phyloP scores from a whole-genome alignment of 2,113 vertebrate genomes.

The Cheirogaleus medius region DNA sequence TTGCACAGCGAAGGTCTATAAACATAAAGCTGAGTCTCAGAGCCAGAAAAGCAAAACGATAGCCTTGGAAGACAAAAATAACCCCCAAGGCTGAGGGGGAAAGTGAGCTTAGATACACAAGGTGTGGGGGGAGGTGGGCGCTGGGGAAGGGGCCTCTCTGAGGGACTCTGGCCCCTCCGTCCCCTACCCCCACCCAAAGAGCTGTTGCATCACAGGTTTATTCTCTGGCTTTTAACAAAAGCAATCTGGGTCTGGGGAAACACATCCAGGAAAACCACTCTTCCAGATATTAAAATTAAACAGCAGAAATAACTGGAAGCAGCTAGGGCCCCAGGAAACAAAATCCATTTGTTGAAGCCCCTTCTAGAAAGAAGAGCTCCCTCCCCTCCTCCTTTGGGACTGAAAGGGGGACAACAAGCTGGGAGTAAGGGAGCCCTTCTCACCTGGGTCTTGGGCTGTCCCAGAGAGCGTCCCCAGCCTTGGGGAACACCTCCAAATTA shows the following conservation, averaged over 20 bases:
- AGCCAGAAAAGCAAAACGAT: not conserved
- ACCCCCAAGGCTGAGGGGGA: not conserved
- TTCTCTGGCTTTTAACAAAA: slow-evolving; percentile 47
- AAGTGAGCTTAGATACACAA: not conserved
- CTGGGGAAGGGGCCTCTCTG: not conserved
- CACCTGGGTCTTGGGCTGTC: not conserved
- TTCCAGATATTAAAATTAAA: slow-evolving; percentile 31
- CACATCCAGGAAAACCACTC: not conserved
- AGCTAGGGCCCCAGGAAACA: not conserved
- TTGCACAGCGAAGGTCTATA: not conserved
- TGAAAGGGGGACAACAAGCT: not conserved
- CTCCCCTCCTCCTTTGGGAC: not conserved
- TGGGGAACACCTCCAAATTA: not conserved
- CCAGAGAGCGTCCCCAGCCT: not conserved
- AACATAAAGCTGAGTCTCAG: not conserved
- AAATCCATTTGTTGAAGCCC: not conserved
- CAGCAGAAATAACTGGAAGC: not conserved
- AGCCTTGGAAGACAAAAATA: not conserved
- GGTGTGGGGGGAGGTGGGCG: accelerated
- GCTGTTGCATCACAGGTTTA: not conserved
- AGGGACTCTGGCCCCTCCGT: not conserved
- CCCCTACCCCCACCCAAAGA: not conserved
- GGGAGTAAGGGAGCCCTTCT: not conserved
- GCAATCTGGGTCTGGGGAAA: not conserved
- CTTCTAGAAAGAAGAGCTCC: not conserved